Evolutionary conservation across 2,113 vertebrate species (phyloP), one percentile per base, ranked within the genome.

Genomic region (Rhagologus leucostigma): DNA sequence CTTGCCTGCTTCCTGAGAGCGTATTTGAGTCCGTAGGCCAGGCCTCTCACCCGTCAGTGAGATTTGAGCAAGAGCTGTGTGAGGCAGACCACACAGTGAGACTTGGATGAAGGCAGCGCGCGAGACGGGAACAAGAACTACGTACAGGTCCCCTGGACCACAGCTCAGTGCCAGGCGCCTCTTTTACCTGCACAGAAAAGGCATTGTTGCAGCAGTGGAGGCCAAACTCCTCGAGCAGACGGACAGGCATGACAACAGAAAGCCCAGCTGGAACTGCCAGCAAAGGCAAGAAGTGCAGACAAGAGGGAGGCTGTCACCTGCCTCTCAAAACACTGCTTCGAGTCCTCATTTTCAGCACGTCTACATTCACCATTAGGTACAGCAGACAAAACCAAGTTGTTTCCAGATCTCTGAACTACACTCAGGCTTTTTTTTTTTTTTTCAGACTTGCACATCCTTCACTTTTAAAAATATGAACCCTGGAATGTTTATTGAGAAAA

Each of bases 211-310:
- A 79, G 53, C 39, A 68, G 26, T 22, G 23, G 16, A 24, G 57
- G 47, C 32, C 53, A 41, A 47, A 49, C 19, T 49, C 42, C 16
- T 57, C 0, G 1, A 77, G 60, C 69, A 81, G 74, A 69, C 0
- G 0, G 29, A 49, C 49, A 56, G 1, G 0, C 9, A 8, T 0
- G 2, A 19, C 20, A 68, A 33, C 2, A 4, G 23, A 32, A 77
- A 77, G 46, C n/a, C 64, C 64, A 47, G 18, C 41, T 60, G 55
- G 57, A 55, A 68, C 24, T 44, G 46, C 27, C 42, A 39, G 47
- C 33, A 52, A 65, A 57, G 24, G 33, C 42, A 57, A 46, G 30
- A 41, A 11, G 26, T 21, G 49, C 63, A 73, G 49, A 49, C 39
- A 35, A 56, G 57, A 32, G 13, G 35, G 23, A 59, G 14, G 68